Conservation (phyloP, 2,888 invertebrate species). For the Microctonus hyperodae region DNA sequence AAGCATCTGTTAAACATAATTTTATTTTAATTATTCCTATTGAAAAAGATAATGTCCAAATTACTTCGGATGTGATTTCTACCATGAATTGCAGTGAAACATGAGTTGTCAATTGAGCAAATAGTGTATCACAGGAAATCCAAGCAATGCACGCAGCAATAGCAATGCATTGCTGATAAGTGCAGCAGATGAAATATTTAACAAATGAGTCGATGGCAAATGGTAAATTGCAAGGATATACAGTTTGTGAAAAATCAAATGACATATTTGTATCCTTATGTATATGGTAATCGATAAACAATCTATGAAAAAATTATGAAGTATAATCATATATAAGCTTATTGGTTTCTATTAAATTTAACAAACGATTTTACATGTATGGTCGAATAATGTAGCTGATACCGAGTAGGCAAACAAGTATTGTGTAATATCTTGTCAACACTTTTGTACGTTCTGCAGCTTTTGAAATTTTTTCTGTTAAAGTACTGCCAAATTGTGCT, state of each 20-base stretch:
- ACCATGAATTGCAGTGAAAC: slow-evolving; percentile 37
- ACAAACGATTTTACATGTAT: neutral
- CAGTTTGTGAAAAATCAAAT: slow-evolving; percentile 35
- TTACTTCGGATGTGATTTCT: slow-evolving; percentile 12
- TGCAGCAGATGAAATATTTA: slow-evolving; percentile 33
- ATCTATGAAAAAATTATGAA: neutral
- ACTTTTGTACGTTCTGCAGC: neutral
- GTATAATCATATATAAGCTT: neutral
- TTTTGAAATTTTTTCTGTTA: neutral
- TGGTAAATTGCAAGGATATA: slow-evolving; percentile 36
- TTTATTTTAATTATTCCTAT: neutral
- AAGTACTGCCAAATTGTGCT: neutral
- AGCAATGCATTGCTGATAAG: slow-evolving; percentile 36
- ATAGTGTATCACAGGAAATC: slow-evolving; percentile 36
- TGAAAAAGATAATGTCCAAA: neutral
- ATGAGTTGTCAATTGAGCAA: slow-evolving; percentile 38
- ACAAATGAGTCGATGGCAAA: slow-evolving; percentile 29
- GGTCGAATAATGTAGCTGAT: neutral
- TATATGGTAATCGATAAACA: neutral
- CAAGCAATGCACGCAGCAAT: slow-evolving; percentile 36
- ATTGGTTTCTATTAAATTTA: neutral
- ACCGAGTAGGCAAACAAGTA: neutral
- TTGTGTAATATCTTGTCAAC: neutral
- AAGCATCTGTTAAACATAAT: neutral
- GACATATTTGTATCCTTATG: slow-evolving; percentile 22